Percentiles rank a stretch among this genome's conserved stretches.
These are phyloP conservation scores for Lynx canadensis DNA, from an alignment of 2,113 vertebrate species.

Conservation along the genomic window DNA sequence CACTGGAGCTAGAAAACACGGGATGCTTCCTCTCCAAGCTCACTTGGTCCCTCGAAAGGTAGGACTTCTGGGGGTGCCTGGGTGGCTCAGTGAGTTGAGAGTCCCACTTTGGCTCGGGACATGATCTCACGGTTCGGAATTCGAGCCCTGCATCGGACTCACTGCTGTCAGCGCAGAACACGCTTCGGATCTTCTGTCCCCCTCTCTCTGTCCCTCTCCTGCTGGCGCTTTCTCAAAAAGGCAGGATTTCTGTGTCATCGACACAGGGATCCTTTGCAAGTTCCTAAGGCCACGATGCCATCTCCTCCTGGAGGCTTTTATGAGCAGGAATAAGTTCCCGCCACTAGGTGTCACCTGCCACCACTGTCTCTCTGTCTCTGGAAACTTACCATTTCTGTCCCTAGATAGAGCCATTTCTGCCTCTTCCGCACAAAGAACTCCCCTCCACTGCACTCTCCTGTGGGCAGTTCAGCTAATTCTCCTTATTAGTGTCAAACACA, in stretches of 20 bases:
- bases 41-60: background rate
- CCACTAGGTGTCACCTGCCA: constrained; percentile 47
- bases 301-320: background rate
- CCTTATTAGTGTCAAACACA: background rate
- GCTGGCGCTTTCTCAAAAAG: too few species aligned
- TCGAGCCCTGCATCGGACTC: too few species aligned
- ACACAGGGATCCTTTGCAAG: too few species aligned
- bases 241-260: background rate
- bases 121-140: too few species aligned
- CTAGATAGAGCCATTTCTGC: background rate
- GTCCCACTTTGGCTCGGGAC: too few species aligned
- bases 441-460: background rate
- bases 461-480: too few species aligned
- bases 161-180: too few species aligned
- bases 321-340: background rate
- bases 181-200: too few species aligned
- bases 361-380: background rate
- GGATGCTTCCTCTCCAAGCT: background rate
- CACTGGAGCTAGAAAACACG: background rate
- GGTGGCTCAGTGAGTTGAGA: too few species aligned
- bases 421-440: background rate
- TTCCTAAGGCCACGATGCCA: too few species aligned
- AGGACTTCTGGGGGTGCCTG: background rate
- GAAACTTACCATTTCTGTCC: background rate
- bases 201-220: too few species aligned